Evolutionary conservation across 2,113 vertebrate species (phyloP).

Genomic region (Xiphophorus couchianus): DNA sequence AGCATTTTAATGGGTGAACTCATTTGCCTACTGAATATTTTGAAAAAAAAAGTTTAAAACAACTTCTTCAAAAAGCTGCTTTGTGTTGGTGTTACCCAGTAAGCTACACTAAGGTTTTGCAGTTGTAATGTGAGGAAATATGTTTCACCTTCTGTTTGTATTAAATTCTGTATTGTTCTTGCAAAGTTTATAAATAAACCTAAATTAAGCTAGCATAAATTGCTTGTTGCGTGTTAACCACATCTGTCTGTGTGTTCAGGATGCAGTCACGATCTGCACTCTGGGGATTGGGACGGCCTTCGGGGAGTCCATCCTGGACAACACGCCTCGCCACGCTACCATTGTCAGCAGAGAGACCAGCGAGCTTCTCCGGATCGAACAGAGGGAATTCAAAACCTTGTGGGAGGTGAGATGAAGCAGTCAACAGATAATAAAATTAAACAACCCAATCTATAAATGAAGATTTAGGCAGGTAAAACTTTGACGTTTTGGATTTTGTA

Average conservation of each 20-base stretch:
- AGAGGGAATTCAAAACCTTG: constrained; percentile 96
- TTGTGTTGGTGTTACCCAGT: no score
- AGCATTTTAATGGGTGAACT: no score
- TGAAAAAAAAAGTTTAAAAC: no score
- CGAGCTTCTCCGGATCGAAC: constrained; percentile 94
- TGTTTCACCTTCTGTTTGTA: no score
- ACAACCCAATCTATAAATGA: not conserved
- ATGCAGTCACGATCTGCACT: constrained; percentile 96
- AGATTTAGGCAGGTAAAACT: not conserved
- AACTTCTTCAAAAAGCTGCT: no score
- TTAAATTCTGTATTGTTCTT: not conserved
- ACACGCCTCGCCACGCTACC: constrained; percentile 97
- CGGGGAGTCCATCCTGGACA: constrained; percentile 98
- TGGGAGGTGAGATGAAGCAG: constrained; percentile 89
- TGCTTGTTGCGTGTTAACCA: constrained; percentile 1
- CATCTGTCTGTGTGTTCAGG: constrained; percentile 79
- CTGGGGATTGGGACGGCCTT: constrained; percentile 97
- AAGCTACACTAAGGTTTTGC: no score
- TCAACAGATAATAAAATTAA: no score
- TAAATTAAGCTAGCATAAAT: constrained; percentile 12
- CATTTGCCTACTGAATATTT: no score
- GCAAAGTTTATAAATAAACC: not conserved
- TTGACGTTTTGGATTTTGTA: not conserved
- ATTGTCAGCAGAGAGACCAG: constrained; percentile 95
- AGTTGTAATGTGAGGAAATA: no score